Evolutionary conservation across 2,888 invertebrate genomes (phyloP).

Genomic region (Drosophila rellima): DNA sequence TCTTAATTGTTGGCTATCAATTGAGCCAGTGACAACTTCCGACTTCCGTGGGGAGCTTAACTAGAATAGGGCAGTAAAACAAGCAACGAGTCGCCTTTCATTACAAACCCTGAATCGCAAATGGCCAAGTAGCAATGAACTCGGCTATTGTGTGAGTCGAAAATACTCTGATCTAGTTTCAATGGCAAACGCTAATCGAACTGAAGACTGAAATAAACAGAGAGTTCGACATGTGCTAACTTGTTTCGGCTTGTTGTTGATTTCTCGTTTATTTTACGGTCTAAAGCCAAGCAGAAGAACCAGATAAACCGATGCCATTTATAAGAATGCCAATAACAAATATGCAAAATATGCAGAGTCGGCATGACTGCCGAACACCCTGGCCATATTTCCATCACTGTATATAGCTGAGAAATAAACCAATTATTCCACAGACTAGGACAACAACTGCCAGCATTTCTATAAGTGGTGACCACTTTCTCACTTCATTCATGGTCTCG

Average conservation of each 20-base stretch:
- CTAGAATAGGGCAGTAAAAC: neutral
- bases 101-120: constrained; percentile 28
- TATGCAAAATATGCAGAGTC: neutral
- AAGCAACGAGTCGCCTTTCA: neutral
- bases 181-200: constrained; percentile 50
- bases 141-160: constrained; percentile 20
- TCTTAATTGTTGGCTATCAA: neutral
- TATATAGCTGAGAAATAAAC: neutral
- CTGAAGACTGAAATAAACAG: neutral
- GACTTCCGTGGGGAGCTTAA: constrained; percentile 11
- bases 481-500: constrained; percentile 18
- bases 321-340: constrained; percentile 6
- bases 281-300: constrained; percentile 16
- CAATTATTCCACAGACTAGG: constrained; percentile 25
- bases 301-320: constrained; percentile 17
- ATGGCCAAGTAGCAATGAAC: constrained; percentile 54
- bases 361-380: neutral
- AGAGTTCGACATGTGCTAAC: constrained; percentile 13
- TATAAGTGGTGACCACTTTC: constrained; percentile 40
- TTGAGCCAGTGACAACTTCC: constrained; percentile 25
- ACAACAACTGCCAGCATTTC: constrained; percentile 28
- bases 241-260: constrained; percentile 24
- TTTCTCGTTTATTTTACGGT: constrained; percentile 22
- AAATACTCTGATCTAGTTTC: constrained; percentile 38
- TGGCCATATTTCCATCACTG: neutral